Base-by-base conservation (phyloP, 2,113 vertebrate genomes). In the Pygoscelis adeliae region DNA sequence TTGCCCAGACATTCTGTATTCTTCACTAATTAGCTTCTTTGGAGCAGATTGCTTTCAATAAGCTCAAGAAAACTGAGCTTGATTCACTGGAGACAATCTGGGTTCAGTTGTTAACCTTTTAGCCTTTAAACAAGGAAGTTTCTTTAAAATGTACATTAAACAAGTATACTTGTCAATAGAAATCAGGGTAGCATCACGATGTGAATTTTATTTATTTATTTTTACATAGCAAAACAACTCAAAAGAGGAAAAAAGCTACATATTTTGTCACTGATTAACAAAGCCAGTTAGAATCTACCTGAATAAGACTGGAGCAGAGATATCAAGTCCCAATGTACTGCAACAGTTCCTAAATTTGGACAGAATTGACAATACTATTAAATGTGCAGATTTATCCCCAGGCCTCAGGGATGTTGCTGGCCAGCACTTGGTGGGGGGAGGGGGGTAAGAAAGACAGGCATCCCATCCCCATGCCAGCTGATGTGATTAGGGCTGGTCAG, bases 41-140 rank as follows among this genome's bases (percentile, higher is more conserved):
- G 81, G 76, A 98, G 87, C 94, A 98, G 97, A 96, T 83, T 97
- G 85, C 83, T 97, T 97, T 93, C 92, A 96, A 32, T 71, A 85
- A 97, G 69, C 89, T 96, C 91, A 83, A 61, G 77, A 97, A 98
- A 98, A 98, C 92, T 93, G 90, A 97, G 73, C 88, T 90, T 94
- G 93, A 98, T 94, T 98, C 98, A 97, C 94, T 97, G 6, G 88
- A 97, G 94, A 95, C 86, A 97, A 96, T 96, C 80, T 96, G 72
- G 84, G 88, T 96, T 97, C 95, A 89, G 72, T 94, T 92, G 96
- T 97, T 98, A 98, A 98, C 97, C 96, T 98, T 95, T 87, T 55
- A 30, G 20, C 83, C 92, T 93, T 96, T 98, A 96, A 94, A 97
- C 30, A 69, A 86, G 58, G 85, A 93, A 96, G 62, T 61, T 95